A percentile compares a stretch with the other conserved stretches of the same genome.
Conservation (phyloP, 2,113 vertebrate species). For the Azemiops feae region DNA sequence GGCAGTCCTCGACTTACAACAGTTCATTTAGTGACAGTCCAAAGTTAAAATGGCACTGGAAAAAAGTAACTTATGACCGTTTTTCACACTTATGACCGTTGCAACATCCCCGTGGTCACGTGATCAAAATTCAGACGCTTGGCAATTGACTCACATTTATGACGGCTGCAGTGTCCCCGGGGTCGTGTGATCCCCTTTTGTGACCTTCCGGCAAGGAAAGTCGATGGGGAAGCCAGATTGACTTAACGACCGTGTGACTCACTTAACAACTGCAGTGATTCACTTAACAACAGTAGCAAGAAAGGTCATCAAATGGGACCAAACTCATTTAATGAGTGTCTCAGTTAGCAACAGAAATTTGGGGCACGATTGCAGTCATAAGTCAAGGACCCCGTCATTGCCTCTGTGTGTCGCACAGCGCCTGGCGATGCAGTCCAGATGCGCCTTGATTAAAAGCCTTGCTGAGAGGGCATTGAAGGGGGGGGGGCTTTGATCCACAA, state of each 20-base stretch:
- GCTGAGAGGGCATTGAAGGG: neutral
- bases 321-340: neutral
- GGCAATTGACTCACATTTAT: neutral
- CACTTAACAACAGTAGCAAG: neutral
- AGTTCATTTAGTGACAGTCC: neutral
- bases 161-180: neutral
- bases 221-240: neutral
- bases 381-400: neutral
- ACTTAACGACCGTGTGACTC: neutral
- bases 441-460: slow-evolving; percentile 7
- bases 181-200: neutral
- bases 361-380: neutral
- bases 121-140: neutral
- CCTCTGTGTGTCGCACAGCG: neutral
- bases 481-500: slow-evolving; percentile 1
- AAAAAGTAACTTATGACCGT: neutral
- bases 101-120: neutral
- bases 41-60: neutral
- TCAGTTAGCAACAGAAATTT: neutral
- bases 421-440: neutral
- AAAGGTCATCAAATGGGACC: neutral
- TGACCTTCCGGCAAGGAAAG: rapidly evolving
- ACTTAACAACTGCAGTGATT: neutral
- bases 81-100: neutral
- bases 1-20: neutral